Conservation (phyloP, 2,113 vertebrate genomes). For the Sylvilagus bachmani region DNA sequence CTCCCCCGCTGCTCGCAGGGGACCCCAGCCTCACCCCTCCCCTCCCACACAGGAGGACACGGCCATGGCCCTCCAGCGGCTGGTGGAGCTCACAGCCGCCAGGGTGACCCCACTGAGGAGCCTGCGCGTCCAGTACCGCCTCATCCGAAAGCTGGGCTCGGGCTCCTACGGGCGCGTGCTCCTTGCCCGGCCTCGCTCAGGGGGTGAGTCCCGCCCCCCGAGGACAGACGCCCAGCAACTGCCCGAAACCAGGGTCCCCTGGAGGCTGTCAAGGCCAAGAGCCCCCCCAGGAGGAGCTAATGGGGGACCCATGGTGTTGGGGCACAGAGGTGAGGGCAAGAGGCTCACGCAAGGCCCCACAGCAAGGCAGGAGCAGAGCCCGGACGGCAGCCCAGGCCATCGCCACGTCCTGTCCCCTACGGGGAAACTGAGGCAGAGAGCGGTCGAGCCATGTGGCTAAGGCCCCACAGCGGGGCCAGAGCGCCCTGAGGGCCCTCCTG, state of each 20-base stretch:
- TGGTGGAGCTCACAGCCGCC: constrained; percentile 90
- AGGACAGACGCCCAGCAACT: too few relatives aligned
- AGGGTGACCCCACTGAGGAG: constrained; percentile 87
- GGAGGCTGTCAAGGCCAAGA: too few relatives aligned
- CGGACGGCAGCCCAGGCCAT: not conserved
- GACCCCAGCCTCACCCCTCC: not conserved
- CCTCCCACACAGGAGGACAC: constrained; percentile 78
- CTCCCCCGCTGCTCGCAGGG: rapidly evolving
- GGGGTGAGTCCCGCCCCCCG: constrained; percentile 86
- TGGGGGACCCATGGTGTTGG: not conserved
- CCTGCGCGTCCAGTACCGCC: constrained; percentile 90
- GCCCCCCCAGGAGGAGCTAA: too few relatives aligned
- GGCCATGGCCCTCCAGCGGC: constrained; percentile 90
- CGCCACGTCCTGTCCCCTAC: not conserved
- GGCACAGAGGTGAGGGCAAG: not conserved
- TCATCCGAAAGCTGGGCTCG: constrained; percentile 92
- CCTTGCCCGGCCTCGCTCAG: constrained; percentile 91
- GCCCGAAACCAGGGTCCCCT: too few relatives aligned
- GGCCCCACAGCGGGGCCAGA: not conserved
- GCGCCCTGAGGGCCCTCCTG: rapidly evolving
- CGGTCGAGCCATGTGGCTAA: not conserved
- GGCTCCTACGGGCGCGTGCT: constrained; percentile 95
- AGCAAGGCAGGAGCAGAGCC: not conserved
- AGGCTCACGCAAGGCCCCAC: not conserved
- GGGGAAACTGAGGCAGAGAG: not conserved